Evolutionary conservation across 2,113 vertebrate species (phyloP).

Genomic region (Forbesichthys agassizii): DNA sequence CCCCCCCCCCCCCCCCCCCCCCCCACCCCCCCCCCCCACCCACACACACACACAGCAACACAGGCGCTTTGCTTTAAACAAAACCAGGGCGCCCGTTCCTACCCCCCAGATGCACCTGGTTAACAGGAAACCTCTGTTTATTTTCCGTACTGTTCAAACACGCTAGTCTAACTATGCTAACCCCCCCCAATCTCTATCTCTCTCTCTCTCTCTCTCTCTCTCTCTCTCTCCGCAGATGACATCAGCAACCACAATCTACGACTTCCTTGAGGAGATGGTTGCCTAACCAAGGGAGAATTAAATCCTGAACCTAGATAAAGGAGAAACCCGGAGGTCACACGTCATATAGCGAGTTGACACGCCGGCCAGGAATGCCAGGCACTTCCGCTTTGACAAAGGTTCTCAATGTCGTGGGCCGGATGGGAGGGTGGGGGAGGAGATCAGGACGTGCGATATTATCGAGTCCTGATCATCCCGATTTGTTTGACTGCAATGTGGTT

Average conservation of each 20-base stretch:
- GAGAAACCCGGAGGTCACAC: constrained; percentile 27
- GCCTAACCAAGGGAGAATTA: constrained; percentile 50
- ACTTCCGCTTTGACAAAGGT: constrained; percentile 47
- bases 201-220: neutral
- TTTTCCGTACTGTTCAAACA: constrained; percentile 75
- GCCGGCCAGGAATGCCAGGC: constrained; percentile 66
- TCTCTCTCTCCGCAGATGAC: constrained; percentile 39
- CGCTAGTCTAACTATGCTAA: constrained; percentile 71
- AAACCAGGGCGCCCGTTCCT: constrained; percentile 66
- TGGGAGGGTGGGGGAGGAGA: neutral
- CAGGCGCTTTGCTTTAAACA: constrained; percentile 66
- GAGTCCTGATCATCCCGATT: no score
- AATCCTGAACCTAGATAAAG: constrained; percentile 59
- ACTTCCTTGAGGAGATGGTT: constrained; percentile 67
- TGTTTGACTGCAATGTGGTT: no score
- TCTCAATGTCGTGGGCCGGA: neutral
- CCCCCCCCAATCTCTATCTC: constrained; percentile 44
- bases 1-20: no score
- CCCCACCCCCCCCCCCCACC: neutral
- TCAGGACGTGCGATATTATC: neutral
- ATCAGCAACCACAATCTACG: constrained; percentile 68
- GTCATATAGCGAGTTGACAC: constrained; percentile 38
- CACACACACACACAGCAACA: constrained; percentile 39
- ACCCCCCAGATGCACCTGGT: constrained; percentile 64
- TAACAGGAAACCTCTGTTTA: constrained; percentile 81